Evolutionary conservation across 2,113 vertebrate species (phyloP).

Genomic region (Heptranchias perlo): DNA sequence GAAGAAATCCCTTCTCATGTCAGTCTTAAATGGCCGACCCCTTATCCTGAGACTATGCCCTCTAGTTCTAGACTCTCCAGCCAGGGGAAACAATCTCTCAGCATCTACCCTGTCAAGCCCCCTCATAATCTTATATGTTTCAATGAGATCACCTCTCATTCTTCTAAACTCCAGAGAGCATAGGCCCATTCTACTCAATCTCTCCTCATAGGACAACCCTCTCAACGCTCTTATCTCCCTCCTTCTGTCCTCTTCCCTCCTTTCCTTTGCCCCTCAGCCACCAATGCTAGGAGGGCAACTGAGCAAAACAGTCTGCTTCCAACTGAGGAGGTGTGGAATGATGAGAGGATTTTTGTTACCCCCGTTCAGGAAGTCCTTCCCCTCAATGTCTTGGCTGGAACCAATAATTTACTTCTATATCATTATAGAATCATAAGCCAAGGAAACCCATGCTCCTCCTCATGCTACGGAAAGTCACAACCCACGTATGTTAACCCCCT

Average conservation of each 20-base stretch:
- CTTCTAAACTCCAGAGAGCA: too few relatives aligned
- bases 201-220: too few relatives aligned
- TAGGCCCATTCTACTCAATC: too few relatives aligned
- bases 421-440: neutral
- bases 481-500: neutral
- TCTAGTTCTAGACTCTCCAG: too few relatives aligned
- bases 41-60: too few relatives aligned
- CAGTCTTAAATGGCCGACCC: too few relatives aligned
- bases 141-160: too few relatives aligned
- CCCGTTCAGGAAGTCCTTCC: neutral
- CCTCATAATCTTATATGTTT: too few relatives aligned
- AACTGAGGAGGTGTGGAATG: neutral
- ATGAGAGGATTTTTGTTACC: neutral
- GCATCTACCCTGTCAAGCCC: too few relatives aligned
- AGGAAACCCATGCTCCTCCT: neutral
- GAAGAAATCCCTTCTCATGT: too few relatives aligned
- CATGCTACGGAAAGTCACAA: neutral
- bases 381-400: neutral
- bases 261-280: neutral
- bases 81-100: too few relatives aligned
- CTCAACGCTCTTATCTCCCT: neutral
- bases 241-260: too few relatives aligned
- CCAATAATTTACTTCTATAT: neutral
- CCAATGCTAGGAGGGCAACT: neutral
- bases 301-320: neutral